phyloP scores from a whole-genome alignment of 2,797 vertebrate genomes.

The Trachurus trachurus region DNA sequence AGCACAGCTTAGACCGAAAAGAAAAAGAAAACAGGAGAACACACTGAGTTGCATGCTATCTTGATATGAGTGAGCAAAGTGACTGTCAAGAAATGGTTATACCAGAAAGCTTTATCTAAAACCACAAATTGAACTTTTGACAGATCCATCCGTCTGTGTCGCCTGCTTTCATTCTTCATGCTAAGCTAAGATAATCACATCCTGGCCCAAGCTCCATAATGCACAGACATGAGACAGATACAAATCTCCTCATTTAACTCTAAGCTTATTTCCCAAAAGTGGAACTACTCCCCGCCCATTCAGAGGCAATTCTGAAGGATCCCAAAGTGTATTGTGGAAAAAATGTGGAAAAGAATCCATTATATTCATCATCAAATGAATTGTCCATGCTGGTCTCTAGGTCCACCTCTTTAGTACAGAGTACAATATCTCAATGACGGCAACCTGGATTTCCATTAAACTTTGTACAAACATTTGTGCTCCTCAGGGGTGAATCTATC shows the following conservation, averaged over 20 bases:
- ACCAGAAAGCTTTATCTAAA: not conserved
- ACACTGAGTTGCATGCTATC: not conserved
- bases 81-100: not conserved
- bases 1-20: too few species aligned
- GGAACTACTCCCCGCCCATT: not conserved
- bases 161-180: not conserved
- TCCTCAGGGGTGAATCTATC: not conserved
- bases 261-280: not conserved
- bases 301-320: not conserved
- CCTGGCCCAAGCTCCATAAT: not conserved
- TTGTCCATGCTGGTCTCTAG: not conserved
- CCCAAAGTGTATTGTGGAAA: not conserved
- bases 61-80: not conserved
- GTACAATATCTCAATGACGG: not conserved
- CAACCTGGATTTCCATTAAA: not conserved
- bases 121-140: not conserved
- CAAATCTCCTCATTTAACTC: not conserved
- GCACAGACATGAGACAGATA: not conserved
- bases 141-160: not conserved
- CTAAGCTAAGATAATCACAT: not conserved
- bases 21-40: too few species aligned
- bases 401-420: not conserved
- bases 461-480: not conserved
- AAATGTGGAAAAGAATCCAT: conserved; percentile 1
- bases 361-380: not conserved